Conservation (phyloP, 2,888 invertebrate genomes). For the Miltochrista miniata region DNA sequence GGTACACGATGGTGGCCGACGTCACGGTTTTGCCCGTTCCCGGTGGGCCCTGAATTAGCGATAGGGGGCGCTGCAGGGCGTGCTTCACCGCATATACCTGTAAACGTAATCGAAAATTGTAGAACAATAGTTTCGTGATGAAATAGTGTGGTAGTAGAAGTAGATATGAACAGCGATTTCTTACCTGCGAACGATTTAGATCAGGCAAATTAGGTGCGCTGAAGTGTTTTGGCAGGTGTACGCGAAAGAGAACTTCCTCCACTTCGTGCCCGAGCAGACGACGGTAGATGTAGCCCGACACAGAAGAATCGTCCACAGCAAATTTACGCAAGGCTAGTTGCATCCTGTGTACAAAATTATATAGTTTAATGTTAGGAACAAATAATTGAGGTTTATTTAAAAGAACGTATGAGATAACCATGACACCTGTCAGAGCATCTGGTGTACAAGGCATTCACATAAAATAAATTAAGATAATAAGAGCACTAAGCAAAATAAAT, state of each 20-base stretch:
- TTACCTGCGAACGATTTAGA: conserved; percentile 96
- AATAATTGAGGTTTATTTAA: neutral
- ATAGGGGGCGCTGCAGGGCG: conserved; percentile 97
- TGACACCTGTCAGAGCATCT: no score
- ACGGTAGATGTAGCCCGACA: conserved; percentile 99
- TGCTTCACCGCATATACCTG: conserved; percentile 98
- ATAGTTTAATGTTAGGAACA: neutral
- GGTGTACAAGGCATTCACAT: no score
- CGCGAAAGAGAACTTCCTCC: conserved; percentile 96
- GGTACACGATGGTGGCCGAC: conserved; percentile 99
- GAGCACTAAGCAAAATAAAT: no score
- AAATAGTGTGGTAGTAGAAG: no score
- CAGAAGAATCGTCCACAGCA: conserved; percentile 97
- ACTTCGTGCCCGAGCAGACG: conserved; percentile 97
- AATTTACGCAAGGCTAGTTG: conserved; percentile 96
- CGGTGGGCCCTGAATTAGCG: conserved; percentile 98
- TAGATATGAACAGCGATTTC: no score
- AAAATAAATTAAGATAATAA: no score
- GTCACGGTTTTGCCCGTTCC: conserved; percentile 99
- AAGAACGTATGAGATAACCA: no score
- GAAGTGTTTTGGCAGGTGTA: conserved; percentile 97
- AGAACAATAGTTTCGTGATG: no score
- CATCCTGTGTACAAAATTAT: conserved; percentile 87
- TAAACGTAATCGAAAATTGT: conserved; percentile 13
- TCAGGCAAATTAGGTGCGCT: conserved; percentile 99